Conservation (phyloP, 2,113 vertebrate species). For the Tupaia tana region DNA sequence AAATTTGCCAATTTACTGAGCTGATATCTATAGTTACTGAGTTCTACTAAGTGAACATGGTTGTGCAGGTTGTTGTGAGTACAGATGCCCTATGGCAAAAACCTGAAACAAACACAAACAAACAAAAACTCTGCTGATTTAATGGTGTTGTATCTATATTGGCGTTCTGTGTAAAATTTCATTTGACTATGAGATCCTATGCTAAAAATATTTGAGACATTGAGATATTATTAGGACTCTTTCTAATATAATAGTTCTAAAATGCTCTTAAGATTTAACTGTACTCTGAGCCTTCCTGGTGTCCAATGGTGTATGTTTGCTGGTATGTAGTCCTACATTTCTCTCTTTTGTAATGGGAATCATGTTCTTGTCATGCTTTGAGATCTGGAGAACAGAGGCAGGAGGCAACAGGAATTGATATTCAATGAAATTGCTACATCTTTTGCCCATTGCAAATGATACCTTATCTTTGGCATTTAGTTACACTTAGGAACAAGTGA, state of each 20-base stretch:
- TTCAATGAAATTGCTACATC: background rate
- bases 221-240: background rate
- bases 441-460: background rate
- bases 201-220: background rate
- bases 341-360: too few relatives aligned
- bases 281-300: background rate
- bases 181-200: conserved; percentile 13
- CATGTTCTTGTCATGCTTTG: too few relatives aligned
- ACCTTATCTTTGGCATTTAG: background rate
- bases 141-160: background rate
- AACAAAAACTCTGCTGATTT: background rate
- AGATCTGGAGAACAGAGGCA: too few relatives aligned
- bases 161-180: conserved; percentile 23
- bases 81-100: too few relatives aligned
- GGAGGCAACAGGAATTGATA: too few relatives aligned
- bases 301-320: background rate
- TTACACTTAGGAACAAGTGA: background rate
- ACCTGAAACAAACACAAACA: too few relatives aligned
- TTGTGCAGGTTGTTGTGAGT: background rate
- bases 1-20: background rate
- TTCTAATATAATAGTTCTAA: background rate
- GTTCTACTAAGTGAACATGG: background rate
- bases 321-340: too few relatives aligned
- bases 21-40: background rate
- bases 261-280: background rate